These are phyloP conservation scores for Heliornis fulica DNA, from an alignment of 2,113 vertebrate species.

Conservation along the genomic window DNA sequence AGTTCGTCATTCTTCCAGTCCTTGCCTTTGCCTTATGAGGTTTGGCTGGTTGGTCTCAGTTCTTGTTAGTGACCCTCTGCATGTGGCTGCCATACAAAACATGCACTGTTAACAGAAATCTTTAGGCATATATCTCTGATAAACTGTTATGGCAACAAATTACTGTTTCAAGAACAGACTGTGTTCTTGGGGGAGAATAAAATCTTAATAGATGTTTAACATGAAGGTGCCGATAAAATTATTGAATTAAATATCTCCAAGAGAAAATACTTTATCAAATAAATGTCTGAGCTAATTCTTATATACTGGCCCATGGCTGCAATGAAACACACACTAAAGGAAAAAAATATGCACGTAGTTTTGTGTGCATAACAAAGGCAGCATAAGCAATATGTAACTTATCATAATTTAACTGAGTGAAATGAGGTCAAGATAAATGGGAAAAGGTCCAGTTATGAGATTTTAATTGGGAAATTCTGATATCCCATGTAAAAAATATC, in stretches of 20 bases:
- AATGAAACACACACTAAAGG: not conserved
- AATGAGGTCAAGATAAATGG: not conserved
- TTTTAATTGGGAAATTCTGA: not conserved
- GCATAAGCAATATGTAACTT: not conserved
- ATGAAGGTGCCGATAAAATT: not conserved
- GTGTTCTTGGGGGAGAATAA: not conserved
- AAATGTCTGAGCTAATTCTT: not conserved
- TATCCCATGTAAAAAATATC: not conserved
- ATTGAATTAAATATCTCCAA: not conserved
- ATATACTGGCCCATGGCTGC: not conserved
- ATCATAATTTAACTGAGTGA: not conserved
- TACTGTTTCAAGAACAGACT: not conserved
- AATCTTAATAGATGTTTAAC: not conserved
- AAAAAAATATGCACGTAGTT: not conserved
- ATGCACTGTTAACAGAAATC: not conserved
- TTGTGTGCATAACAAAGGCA: not conserved
- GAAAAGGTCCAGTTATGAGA: not conserved
- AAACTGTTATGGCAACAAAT: not conserved
- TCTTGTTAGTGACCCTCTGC: not conserved
- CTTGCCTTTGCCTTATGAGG: too few species aligned
- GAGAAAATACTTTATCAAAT: not conserved
- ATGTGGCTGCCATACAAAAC: not conserved
- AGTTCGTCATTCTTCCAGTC: too few species aligned
- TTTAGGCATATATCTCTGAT: not conserved
- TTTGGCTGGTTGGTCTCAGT: rapidly evolving